Conservation (phyloP, 1,140 invertebrate genomes). For the Drosophila repletoides region DNA sequence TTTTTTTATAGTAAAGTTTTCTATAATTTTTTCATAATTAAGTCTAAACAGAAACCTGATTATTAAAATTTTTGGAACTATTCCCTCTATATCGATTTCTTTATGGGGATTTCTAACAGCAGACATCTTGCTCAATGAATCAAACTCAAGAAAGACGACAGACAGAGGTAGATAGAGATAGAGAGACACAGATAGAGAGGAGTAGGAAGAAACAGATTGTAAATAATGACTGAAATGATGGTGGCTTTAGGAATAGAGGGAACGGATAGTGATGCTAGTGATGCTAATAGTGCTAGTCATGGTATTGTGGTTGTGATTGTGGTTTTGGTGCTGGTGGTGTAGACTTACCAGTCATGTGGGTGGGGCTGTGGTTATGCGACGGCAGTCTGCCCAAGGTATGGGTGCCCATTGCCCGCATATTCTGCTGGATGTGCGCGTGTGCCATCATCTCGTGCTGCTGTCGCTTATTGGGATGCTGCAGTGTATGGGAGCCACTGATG, state of each 20-base stretch:
- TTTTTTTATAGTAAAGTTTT: too few species aligned
- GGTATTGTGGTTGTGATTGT: slow-evolving; percentile 1
- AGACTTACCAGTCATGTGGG: slow-evolving; percentile 80
- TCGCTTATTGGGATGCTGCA: slow-evolving; percentile 81
- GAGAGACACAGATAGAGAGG: neutral
- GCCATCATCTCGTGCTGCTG: slow-evolving; percentile 82
- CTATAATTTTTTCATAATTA: too few species aligned
- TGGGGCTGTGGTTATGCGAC: slow-evolving; percentile 83
- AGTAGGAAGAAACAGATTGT: too few species aligned
- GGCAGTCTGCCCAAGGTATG: slow-evolving; percentile 84
- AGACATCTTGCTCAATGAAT: neutral
- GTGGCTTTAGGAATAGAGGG: too few species aligned
- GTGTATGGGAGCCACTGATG: slow-evolving; percentile 80
- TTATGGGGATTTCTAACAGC: neutral
- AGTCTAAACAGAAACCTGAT: too few species aligned
- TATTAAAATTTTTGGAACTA: too few species aligned
- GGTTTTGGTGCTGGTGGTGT: neutral
- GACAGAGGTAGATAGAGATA: neutral
- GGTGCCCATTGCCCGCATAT: slow-evolving; percentile 83
- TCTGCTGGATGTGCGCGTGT: slow-evolving; percentile 81
- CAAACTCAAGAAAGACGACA: neutral
- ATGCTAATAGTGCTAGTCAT: slow-evolving; percentile 22
- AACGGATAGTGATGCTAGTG: neutral
- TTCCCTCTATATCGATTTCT: too few species aligned
- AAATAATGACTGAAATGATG: too few species aligned